Base-by-base conservation (phyloP, 2,888 invertebrate genomes). In the Drosophila formosana region DNA sequence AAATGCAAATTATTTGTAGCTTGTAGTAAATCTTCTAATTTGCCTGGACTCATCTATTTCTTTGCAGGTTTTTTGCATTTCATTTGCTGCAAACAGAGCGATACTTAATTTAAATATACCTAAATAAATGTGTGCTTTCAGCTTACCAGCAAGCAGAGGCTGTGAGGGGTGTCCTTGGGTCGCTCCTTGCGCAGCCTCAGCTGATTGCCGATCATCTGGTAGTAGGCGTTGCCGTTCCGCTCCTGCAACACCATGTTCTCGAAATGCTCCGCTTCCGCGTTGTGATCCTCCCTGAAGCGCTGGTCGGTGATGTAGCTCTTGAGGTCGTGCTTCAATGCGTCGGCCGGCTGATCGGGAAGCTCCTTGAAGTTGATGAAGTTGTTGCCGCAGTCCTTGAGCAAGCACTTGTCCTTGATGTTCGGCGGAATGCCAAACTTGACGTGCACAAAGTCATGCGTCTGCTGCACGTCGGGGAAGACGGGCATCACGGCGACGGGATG, bases 381-480 rank as follows among this genome's bases (percentile, higher is more conserved):
- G 11, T 41, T 53, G 51, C 79, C 79, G 6, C 60, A 75, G n/a
- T 79, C 78, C 30, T 66, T 80, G 4, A 79, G 52, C 3, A 80
- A 6, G 1, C 60, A 46, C 18, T 50, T 56, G n/a, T 2, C 28
- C 4, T 13, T 50, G 1, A 47, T 49, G 2, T 11, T 46, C 1
- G 80, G 66, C 1, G 78, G 62, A 8, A 67, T 52, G 3, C 62
- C 64, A 7, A 66, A 80, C 1, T 69, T 66, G 0, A 69, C 46
- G 26, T 79, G 66, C 3, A 72, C 50, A 3, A 80, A 45, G 3
- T 45, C 45, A 0, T 28, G 43, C 0, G 39, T 2, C 0, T 28
- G 2, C 1, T 13, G 41, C 1, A 41, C 28, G 0, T 80, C 53
- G 0, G 80, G 79, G 4, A 78, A 80, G 2, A 79, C 30, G 6